A percentile compares a stretch with the other conserved stretches of the same genome.
Evolutionary conservation across 1,140 invertebrate genomes (phyloP).

Genomic region (Drosophila nebulosa): DNA sequence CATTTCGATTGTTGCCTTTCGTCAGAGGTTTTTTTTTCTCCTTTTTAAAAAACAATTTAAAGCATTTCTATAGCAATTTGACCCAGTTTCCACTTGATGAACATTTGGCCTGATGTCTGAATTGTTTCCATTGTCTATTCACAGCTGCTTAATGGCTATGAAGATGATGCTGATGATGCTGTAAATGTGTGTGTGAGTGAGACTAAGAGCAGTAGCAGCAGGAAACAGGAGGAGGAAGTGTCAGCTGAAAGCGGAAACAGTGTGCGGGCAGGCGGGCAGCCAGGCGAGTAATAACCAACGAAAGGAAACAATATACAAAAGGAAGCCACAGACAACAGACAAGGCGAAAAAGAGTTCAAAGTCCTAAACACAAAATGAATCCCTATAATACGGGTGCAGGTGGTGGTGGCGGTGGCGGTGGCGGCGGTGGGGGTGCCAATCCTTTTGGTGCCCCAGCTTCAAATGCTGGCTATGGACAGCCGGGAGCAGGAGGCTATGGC

Average conservation of each 20-base stretch:
- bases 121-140: conserved; percentile 20
- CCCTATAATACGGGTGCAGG: conserved; percentile 55
- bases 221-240: conserved; percentile 23
- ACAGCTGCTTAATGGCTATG: conserved; percentile 44
- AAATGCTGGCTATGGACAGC: conserved; percentile 44
- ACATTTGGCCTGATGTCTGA: conserved; percentile 21
- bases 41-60: not conserved
- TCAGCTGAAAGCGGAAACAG: conserved; percentile 2
- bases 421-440: conserved; percentile 50
- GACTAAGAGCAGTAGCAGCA: conserved; percentile 1
- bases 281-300: conserved; percentile 2
- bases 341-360: conserved; percentile 26
- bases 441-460: conserved; percentile 64
- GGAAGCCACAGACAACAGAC: not conserved
- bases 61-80: not conserved
- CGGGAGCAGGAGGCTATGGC: conserved; percentile 33
- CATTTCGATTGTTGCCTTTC: not conserved
- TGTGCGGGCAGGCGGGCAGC: not conserved
- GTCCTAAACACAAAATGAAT: conserved; percentile 57
- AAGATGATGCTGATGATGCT: conserved; percentile 38
- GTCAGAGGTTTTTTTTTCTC: too few relatives aligned
- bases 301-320: conserved; percentile 7
- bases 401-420: conserved; percentile 29
- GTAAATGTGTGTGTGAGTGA: conserved; percentile 26
- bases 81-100: conserved; percentile 1